Conservation (phyloP, 2,797 vertebrate species). For the Platalea minor region DNA sequence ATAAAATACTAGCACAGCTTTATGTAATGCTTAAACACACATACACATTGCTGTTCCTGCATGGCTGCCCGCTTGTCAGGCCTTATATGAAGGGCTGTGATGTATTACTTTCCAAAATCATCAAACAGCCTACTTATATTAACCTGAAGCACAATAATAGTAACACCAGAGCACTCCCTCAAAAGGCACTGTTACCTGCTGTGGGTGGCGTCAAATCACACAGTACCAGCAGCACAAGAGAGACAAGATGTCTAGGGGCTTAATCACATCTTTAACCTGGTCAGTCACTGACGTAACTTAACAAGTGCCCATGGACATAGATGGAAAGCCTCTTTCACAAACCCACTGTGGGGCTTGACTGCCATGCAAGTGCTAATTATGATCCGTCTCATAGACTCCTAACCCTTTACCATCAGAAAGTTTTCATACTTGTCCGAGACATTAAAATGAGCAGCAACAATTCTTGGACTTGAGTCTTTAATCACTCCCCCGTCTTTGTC, state of each 20-base stretch:
- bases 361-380: neutral
- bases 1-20: neutral
- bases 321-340: neutral
- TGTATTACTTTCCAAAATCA: constrained; percentile 35
- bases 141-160: neutral
- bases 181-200: neutral
- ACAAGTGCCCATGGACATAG: neutral
- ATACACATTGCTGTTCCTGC: neutral
- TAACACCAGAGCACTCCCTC: neutral
- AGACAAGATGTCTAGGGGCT: neutral
- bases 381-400: neutral
- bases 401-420: neutral
- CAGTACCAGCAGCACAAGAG: neutral
- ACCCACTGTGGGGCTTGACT: neutral
- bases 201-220: neutral
- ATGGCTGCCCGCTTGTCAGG: neutral
- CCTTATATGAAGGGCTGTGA: neutral
- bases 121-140: neutral
- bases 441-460: neutral
- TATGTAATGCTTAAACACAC: neutral
- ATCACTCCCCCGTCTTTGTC: neutral
- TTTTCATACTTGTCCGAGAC: neutral
- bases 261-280: neutral
- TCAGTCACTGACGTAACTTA: rapidly evolving
- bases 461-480: neutral